phyloP scores from a whole-genome alignment of 2,797 vertebrate genomes.

The Arnoldichthys spilopterus region DNA sequence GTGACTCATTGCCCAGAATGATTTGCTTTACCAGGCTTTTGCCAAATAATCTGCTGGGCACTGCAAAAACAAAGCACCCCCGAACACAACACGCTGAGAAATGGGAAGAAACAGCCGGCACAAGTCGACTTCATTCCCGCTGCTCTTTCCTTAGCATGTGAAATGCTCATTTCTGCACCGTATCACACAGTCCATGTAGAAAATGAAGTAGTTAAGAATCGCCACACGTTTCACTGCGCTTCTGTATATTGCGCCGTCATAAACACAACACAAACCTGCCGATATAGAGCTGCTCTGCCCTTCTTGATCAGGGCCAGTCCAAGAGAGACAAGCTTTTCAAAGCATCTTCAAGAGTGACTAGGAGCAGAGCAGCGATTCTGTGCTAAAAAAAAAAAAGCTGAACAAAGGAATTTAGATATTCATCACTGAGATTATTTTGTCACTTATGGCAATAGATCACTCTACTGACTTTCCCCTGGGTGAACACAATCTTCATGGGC shows the following conservation, averaged over 20 bases:
- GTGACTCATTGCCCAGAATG: constrained; percentile 66
- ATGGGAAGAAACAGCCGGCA: constrained; percentile 20
- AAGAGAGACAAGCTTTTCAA: constrained; percentile 13
- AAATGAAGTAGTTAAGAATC: constrained; percentile 57
- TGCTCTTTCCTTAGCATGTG: constrained; percentile 33
- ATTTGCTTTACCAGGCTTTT: constrained; percentile 56
- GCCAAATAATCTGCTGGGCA: constrained; percentile 52
- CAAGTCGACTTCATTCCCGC: constrained; percentile 5
- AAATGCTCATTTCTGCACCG: constrained; percentile 47
- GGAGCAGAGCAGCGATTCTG: neutral
- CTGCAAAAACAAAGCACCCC: constrained; percentile 38
- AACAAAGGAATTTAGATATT: constrained; percentile 29
- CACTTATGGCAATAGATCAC: constrained; percentile 29
- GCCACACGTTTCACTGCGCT: constrained; percentile 61
- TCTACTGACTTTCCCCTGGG: constrained; percentile 39
- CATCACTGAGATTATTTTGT: constrained; percentile 36
- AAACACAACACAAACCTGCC: constrained; percentile 43
- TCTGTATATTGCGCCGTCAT: constrained; percentile 52
- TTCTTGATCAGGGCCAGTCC: neutral
- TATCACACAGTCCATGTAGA: constrained; percentile 33
- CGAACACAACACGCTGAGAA: constrained; percentile 29
- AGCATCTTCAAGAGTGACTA: neutral
- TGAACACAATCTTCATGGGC: constrained; percentile 36
- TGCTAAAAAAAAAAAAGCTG: constrained; percentile 30
- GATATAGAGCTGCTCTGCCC: constrained; percentile 26